These are phyloP conservation scores for Thalassarche chlororhynchos DNA, from an alignment of 2,113 vertebrate species.

Conservation along the genomic window DNA sequence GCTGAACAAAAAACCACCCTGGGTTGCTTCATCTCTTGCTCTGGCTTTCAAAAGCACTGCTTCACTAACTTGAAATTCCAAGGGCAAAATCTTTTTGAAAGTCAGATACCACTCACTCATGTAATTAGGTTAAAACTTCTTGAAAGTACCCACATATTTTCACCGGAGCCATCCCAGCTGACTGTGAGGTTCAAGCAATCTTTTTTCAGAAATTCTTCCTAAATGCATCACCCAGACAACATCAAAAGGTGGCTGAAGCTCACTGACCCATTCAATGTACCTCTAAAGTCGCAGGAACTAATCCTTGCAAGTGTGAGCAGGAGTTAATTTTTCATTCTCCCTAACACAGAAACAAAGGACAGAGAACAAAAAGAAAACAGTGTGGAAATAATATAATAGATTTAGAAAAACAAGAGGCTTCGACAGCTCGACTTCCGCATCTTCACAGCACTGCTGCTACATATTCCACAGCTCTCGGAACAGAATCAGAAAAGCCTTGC, in stretches of 20 bases:
- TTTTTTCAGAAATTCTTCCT: constrained; percentile 50
- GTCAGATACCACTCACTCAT: not conserved
- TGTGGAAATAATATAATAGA: not conserved
- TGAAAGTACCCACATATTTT: not conserved
- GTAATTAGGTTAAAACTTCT: not conserved
- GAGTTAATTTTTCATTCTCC: constrained; percentile 72
- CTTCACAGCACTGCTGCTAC: not conserved
- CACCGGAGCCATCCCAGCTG: constrained; percentile 35
- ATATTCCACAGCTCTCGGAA: not conserved
- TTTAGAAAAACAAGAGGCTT: constrained; percentile 5
- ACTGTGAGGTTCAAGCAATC: not conserved
- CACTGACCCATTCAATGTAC: constrained; percentile 75
- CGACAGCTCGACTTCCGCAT: not conserved
- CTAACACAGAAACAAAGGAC: constrained; percentile 44
- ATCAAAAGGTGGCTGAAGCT: constrained; percentile 63
- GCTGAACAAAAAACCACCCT: not conserved
- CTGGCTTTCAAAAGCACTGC: not conserved
- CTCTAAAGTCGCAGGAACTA: constrained; percentile 63
- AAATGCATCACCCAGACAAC: constrained; percentile 73
- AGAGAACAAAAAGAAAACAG: constrained; percentile 36
- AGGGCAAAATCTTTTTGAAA: not conserved
- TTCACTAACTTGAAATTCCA: not conserved
- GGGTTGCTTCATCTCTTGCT: not conserved
- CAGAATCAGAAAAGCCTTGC: not conserved
- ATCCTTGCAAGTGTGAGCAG: constrained; percentile 54